Evolutionary conservation across 2,797 vertebrate species (phyloP).

Genomic region (Alauda arvensis): DNA sequence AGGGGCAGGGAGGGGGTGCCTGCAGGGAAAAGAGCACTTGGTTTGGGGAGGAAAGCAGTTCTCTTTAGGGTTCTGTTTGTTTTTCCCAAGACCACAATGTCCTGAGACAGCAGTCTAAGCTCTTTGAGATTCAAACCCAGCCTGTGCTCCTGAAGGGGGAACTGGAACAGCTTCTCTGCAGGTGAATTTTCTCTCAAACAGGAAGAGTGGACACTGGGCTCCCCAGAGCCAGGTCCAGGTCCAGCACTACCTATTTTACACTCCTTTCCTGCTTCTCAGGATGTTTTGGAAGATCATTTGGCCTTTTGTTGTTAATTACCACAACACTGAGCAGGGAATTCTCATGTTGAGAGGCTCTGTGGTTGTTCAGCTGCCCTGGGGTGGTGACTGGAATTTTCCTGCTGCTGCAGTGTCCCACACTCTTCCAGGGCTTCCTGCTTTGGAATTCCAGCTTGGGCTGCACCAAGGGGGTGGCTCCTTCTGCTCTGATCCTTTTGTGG

Average conservation of each 20-base stretch:
- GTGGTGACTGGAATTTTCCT: background rate
- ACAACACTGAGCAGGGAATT: background rate
- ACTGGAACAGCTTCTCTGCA: background rate
- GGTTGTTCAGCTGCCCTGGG: background rate
- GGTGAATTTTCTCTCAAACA: background rate
- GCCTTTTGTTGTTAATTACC: background rate
- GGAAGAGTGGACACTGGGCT: background rate
- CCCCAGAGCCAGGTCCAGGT: background rate
- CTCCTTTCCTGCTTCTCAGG: background rate
- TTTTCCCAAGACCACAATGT: background rate
- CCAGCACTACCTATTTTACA: background rate
- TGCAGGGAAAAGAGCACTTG: background rate
- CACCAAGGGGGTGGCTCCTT: background rate
- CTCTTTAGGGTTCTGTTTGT: background rate
- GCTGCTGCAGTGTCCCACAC: background rate
- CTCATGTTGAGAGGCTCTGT: background rate
- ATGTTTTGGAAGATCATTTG: background rate
- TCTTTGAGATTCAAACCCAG: background rate
- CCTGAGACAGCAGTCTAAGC: background rate
- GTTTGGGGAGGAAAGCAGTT: accelerated
- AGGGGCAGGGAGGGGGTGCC: background rate
- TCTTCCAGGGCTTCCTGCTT: background rate
- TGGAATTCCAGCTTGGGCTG: background rate
- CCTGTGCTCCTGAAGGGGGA: background rate
- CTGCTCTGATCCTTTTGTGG: background rate